Evolutionary conservation across 2,797 vertebrate species (phyloP).

Genomic region (Syngnathus acus): DNA sequence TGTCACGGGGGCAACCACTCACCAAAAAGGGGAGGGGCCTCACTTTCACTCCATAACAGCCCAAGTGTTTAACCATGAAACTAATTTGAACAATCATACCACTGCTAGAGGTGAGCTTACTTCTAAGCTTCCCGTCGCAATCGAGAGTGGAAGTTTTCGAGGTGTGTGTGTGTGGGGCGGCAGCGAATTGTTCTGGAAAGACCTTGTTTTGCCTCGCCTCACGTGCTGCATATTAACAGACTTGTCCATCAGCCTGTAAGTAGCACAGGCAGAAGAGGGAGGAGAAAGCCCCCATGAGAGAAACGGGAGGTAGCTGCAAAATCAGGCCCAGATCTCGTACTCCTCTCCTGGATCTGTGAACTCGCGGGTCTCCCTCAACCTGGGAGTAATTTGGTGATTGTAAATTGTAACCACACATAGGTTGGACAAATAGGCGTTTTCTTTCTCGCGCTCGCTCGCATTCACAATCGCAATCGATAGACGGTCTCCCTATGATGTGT

Average conservation of each 20-base stretch:
- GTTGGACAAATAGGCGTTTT: constrained; percentile 72
- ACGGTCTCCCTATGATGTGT: constrained; percentile 5
- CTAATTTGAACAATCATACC: constrained; percentile 48
- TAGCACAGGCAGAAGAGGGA: constrained; percentile 44
- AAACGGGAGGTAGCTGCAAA: constrained; percentile 28
- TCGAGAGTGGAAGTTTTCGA: constrained; percentile 1
- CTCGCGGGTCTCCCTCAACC: constrained; percentile 45
- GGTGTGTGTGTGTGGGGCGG: neutral
- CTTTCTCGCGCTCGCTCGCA: neutral
- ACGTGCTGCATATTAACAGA: constrained; percentile 44
- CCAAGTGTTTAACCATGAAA: constrained; percentile 66
- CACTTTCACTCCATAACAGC: constrained; percentile 53
- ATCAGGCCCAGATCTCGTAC: constrained; percentile 23
- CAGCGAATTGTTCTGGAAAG: constrained; percentile 18
- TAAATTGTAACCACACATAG: constrained; percentile 89
- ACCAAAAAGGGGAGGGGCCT: constrained; percentile 51
- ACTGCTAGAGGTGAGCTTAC: constrained; percentile 41
- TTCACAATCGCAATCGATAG: constrained; percentile 13
- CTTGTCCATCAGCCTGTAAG: constrained; percentile 53
- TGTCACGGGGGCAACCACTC: constrained; percentile 67
- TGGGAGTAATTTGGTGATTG: constrained; percentile 83
- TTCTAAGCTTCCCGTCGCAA: constrained; percentile 3
- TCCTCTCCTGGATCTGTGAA: constrained; percentile 11
- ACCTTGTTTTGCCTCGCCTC: constrained; percentile 27
- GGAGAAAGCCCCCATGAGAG: constrained; percentile 38